Percentiles rank a stretch among this genome's conserved stretches.
These are phyloP conservation scores for Andrena dorsata DNA, from an alignment of 2,888 invertebrate genomes.

Conservation along the genomic window DNA sequence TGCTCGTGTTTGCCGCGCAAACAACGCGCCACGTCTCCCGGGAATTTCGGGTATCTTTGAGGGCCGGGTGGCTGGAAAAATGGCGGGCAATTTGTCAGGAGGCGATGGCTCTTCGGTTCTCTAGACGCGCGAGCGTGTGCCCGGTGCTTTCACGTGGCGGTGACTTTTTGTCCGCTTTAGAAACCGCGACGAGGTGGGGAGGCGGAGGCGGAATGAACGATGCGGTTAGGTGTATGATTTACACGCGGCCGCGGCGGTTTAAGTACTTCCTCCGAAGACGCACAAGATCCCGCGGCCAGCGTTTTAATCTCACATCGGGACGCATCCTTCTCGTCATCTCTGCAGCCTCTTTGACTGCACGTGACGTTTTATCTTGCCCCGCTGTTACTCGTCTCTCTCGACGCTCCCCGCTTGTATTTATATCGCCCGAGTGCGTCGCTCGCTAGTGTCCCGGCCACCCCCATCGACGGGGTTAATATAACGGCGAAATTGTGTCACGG, in stretches of 20 bases:
- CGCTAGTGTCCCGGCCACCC: constrained; percentile 47
- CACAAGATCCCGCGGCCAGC: constrained; percentile 8
- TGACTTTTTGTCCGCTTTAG: background rate
- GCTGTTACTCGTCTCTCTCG: background rate
- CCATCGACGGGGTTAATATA: constrained; percentile 40
- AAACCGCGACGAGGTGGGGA: background rate
- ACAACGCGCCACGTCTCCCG: constrained; percentile 7
- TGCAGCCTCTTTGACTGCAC: constrained; percentile 44
- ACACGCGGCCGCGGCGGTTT: constrained; percentile 33
- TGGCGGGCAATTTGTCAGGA: constrained; percentile 20
- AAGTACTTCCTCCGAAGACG: constrained; percentile 36
- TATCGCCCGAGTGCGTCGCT: constrained; percentile 39
- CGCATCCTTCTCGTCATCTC: constrained; percentile 31
- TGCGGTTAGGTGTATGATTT: constrained; percentile 44
- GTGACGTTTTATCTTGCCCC: constrained; percentile 61
- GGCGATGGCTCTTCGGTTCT: background rate
- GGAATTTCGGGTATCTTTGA: constrained; percentile 24
- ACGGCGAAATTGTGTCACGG: constrained; percentile 10
- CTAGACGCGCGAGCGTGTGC: background rate
- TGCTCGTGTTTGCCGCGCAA: constrained; percentile 41
- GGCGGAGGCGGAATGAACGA: constrained; percentile 2
- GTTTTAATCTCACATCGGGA: constrained; percentile 54
- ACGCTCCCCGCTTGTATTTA: constrained; percentile 55
- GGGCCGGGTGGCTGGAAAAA: background rate
- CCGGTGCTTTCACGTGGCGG: constrained; percentile 12